Base-by-base conservation (phyloP, 2,113 vertebrate species). In the Aleadryas rufinucha region DNA sequence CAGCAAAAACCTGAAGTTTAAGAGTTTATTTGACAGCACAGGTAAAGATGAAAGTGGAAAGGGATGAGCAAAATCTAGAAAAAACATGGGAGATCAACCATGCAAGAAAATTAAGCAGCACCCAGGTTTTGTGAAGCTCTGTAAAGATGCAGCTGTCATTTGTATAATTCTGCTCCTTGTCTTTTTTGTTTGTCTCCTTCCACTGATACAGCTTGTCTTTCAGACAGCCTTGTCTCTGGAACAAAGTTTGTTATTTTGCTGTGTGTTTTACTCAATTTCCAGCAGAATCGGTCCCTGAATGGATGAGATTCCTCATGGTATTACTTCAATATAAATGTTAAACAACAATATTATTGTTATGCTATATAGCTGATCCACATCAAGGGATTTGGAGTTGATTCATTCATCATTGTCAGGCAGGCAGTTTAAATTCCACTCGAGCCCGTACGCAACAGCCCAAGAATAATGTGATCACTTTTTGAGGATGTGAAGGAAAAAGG, bases 321-420 rank as follows among this genome's bases (percentile, higher is more conserved):
- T 93, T 92, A 59, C 86, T 92, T 80, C 94, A 89, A 76, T 84
- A 92, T 93, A 93, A 96, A 95, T 95, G 90, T 97, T 97, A 93
- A 95, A 95, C 94, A 95, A 97, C 90, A 96, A 93, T 93, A 93
- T 94, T 92, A 96, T 95, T 90, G 94, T 94, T 92, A 95, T 93
- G 86, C 95, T 59, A 74, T 80, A 95, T 54, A 89, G 93, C 83
- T 95, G 95, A 97, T 97, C 54, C 89, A 90, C 86, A 93, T 66
- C 96, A 95, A 92, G 93, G 86, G 94, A 96, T 90, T 95, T 90
- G 83, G 86, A 84, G 86, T 68, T 54, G 96, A 93, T 84, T 90
- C 96, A 96, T 97, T 97, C 95, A 87, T 97, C 96, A 97, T 70
- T 95, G 96, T 96, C 95, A 97, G 84, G 31, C 79, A 96, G 68